Conservation (phyloP, 2,888 invertebrate genomes). For the Agrypnus murinus region DNA sequence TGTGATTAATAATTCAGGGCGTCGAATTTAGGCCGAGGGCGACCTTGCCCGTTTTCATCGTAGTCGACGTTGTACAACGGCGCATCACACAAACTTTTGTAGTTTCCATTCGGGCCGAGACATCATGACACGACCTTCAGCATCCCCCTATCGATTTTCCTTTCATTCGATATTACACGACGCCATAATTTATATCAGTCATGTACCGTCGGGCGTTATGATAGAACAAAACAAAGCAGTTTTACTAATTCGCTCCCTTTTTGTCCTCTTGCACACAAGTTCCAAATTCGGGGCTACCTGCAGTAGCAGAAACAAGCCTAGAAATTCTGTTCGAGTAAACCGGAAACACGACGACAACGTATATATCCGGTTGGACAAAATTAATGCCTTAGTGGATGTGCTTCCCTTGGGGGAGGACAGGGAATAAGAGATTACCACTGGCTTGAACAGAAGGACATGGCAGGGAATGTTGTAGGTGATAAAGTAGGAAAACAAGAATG, state of each 20-base stretch:
- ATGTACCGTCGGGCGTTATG: slow-evolving; percentile 13
- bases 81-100: slow-evolving; percentile 37
- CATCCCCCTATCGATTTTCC: slow-evolving; percentile 44
- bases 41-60: slow-evolving; percentile 21
- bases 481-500: not conserved
- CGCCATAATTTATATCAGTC: slow-evolving; percentile 37
- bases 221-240: slow-evolving; percentile 16
- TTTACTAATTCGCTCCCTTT: slow-evolving; percentile 12
- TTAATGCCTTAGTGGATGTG: slow-evolving; percentile 17
- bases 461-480: not conserved
- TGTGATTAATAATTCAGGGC: slow-evolving; percentile 38
- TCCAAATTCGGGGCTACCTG: no score
- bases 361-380: slow-evolving; percentile 19
- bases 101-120: slow-evolving; percentile 31
- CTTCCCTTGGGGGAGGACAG: slow-evolving; percentile 19
- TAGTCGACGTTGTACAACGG: slow-evolving; percentile 12
- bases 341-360: slow-evolving; percentile 8
- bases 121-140: slow-evolving; percentile 43
- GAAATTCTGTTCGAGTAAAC: not conserved
- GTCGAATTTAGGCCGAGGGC: slow-evolving; percentile 20
- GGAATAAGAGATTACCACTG: slow-evolving; percentile 5
- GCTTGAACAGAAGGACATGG: slow-evolving; percentile 14
- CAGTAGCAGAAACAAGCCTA: not conserved
- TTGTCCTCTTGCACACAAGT: not conserved
- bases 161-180: slow-evolving; percentile 39